Conservation (phyloP, 2,113 vertebrate species). For the Numida meleagris region DNA sequence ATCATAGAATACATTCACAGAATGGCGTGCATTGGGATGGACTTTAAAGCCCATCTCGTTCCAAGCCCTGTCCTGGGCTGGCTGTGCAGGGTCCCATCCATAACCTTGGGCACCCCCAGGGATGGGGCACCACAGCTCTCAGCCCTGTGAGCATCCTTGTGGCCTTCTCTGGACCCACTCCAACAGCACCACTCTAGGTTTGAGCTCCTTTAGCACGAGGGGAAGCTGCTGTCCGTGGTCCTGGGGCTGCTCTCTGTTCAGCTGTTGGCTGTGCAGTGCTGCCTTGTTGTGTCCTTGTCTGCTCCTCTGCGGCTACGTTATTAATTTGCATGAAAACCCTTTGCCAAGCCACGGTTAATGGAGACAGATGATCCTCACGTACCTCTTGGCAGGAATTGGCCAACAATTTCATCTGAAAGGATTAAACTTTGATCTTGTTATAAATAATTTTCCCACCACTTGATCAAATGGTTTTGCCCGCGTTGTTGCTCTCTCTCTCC, state of each 20-base stretch:
- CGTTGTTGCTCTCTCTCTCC: constrained; percentile 4
- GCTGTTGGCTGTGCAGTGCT: fast-evolving
- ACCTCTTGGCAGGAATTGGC: constrained; percentile 56
- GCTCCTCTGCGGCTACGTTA: neutral
- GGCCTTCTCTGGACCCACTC: neutral
- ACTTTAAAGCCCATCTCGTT: too few relatives aligned
- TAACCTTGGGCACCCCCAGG: too few relatives aligned
- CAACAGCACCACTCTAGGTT: neutral
- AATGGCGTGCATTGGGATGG: neutral
- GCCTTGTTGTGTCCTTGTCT: constrained; percentile 43
- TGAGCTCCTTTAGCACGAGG: neutral
- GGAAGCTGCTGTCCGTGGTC: fast-evolving
- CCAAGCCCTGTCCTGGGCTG: too few relatives aligned
- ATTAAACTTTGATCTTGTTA: constrained; percentile 70
- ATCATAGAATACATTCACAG: neutral
- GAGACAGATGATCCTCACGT: constrained; percentile 63
- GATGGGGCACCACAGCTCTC: too few relatives aligned
- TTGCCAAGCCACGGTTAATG: constrained; percentile 64
- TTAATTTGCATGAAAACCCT: constrained; percentile 65
- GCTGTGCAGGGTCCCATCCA: too few relatives aligned
- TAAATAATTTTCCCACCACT: constrained; percentile 59
- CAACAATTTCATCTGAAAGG: constrained; percentile 68
- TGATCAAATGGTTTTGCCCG: constrained; percentile 42
- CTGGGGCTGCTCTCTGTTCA: neutral
- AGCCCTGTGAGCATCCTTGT: neutral